Evolutionary conservation across 2,888 invertebrate genomes (phyloP).

Genomic region (Sphaerophoria taeniata): DNA sequence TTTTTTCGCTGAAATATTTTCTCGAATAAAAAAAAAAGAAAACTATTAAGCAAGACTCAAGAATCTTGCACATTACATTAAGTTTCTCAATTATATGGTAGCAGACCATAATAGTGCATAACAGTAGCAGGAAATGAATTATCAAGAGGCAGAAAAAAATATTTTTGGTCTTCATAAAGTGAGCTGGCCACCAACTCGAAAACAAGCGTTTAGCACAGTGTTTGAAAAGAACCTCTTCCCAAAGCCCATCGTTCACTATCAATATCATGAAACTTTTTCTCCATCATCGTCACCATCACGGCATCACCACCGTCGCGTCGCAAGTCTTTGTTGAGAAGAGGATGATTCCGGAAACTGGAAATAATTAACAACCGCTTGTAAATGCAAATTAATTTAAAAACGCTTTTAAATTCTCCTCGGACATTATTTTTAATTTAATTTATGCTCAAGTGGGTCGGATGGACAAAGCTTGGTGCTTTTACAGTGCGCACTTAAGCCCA

Average conservation of each 20-base stretch:
- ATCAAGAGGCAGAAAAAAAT: conserved; percentile 30
- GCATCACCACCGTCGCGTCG: no score
- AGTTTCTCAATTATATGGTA: no score
- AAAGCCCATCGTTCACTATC: not conserved
- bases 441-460: conserved; percentile 55
- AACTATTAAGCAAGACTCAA: no score
- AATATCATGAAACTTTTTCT: not conserved
- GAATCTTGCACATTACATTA: no score
- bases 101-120: not conserved
- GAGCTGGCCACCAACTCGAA: conserved; percentile 35
- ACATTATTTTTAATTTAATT: conserved; percentile 72
- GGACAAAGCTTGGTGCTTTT: conserved; percentile 34
- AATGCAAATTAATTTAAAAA: conserved; percentile 74
- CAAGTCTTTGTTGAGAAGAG: conserved; percentile 5
- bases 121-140: no score
- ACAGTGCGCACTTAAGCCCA: conserved; percentile 23
- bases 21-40: no score
- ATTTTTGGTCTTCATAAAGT: conserved; percentile 50
- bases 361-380: conserved; percentile 71
- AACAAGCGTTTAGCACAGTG: conserved; percentile 42
- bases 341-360: conserved; percentile 45
- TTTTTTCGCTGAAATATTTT: no score
- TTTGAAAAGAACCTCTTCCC: not conserved
- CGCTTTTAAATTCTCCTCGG: conserved; percentile 70
- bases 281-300: not conserved